phyloP scores from a whole-genome alignment of 2,113 vertebrate genomes.

The Emydura subglobosa region DNA sequence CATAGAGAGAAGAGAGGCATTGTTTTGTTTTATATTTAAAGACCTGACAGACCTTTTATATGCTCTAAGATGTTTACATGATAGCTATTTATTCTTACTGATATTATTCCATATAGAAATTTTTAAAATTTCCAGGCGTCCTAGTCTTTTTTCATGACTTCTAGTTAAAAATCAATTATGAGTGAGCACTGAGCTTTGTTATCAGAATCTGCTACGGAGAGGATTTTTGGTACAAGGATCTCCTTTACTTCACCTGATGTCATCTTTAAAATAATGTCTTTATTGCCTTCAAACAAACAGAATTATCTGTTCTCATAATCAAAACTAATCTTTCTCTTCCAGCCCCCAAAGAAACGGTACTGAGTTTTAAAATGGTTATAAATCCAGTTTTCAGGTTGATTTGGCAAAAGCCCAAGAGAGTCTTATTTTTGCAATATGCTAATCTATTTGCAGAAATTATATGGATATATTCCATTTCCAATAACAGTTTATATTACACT shows the following conservation, averaged over 20 bases:
- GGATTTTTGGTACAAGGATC: background rate
- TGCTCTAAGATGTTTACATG: background rate
- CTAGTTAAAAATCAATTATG: background rate
- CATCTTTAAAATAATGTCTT: background rate
- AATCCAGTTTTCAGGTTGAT: constrained; percentile 32
- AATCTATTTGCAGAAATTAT: constrained; percentile 2
- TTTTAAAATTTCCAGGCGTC: background rate
- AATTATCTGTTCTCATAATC: background rate
- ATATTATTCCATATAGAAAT: background rate
- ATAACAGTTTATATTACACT: background rate
- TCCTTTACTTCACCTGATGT: background rate
- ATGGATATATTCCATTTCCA: constrained; percentile 1
- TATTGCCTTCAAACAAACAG: background rate
- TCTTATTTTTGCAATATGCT: background rate
- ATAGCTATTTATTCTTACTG: background rate
- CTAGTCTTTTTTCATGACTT: background rate
- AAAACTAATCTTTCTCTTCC: constrained; percentile 11
- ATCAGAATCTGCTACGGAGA: background rate
- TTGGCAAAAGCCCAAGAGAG: constrained; percentile 6
- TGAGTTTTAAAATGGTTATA: constrained; percentile 9
- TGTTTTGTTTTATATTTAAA: constrained; percentile 39
- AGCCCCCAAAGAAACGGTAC: constrained; percentile 12
- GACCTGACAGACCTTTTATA: background rate
- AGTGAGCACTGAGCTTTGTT: background rate
- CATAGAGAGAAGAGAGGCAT: constrained; percentile 23